Evolutionary conservation across 2,888 invertebrate species (phyloP), one percentile per base, ranked within the genome.

Genomic region (Agrotis clavis): DNA sequence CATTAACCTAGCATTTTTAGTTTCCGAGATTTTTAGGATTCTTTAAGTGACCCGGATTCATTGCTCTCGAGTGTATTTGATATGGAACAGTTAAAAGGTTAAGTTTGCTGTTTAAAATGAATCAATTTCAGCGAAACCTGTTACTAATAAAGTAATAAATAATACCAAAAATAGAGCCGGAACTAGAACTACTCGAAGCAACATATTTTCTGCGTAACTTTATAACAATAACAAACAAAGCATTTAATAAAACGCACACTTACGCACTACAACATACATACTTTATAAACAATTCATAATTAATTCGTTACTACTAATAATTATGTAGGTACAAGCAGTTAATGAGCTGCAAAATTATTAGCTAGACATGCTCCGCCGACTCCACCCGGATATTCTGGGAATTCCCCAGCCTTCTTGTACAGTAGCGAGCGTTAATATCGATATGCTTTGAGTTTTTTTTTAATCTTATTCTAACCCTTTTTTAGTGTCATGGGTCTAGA

Each of bases 301-400:
- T 77, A 69, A 71, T 56, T 81, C 61, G 56, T 48, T 62, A 45
- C 41, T 66, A 74, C n/a, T 57, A 47, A 65, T 70, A 75, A 61
- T 69, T 74, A 60, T 62, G 60, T 64, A 30, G 19, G 41, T 41
- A 41, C 48, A 50, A 68, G 59, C 67, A 61, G 59, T 82, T 81
- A 81, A 83, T 76, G 83, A 78, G 79, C 83, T 86, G 83, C 81
- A 74, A 81, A 83, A 80, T 80, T 65, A 73, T 82, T 71, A 71
- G 74, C 71, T 56, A 66, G 77, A 74, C 66, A 85, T 79, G 85
- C 72, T 85, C 72, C 71, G 78, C 13, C 81, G 86, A 64, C 54
- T 69, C 64, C 68, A 85, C 77, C 85, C 85, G 85, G 85, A 85
- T 86, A 66, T 73, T 72, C 50, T 68, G 77, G 77, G 85, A 65